Conservation (phyloP, 2,888 invertebrate species). For the Pristionchus mayeri region DNA sequence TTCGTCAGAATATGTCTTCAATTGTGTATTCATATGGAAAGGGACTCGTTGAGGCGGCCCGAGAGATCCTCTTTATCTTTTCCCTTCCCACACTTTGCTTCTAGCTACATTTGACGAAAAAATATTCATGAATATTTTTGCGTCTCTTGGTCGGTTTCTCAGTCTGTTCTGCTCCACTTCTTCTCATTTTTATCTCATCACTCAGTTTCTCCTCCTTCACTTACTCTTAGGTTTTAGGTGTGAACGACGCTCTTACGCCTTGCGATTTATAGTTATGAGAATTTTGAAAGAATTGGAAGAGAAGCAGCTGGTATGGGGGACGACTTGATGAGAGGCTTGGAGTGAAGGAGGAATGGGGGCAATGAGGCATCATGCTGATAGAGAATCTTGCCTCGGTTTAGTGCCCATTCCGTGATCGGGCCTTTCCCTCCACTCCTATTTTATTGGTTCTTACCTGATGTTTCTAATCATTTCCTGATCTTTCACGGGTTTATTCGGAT, state of each 20-base stretch:
- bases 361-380: constrained; percentile 37
- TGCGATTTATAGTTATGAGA: constrained; percentile 39
- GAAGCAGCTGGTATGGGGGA: constrained; percentile 33
- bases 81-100: constrained; percentile 26
- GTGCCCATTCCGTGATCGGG: constrained; percentile 26
- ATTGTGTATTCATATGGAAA: constrained; percentile 28
- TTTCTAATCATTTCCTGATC: too few relatives aligned
- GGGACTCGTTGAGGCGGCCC: constrained; percentile 10
- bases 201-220: neutral
- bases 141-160: neutral
- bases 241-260: neutral
- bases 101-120: neutral
- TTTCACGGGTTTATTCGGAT: too few relatives aligned
- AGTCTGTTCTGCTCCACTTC: neutral
- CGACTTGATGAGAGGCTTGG: constrained; percentile 4
- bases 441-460: neutral
- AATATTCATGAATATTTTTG: neutral
- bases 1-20: neutral
- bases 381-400: neutral
- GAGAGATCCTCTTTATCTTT: constrained; percentile 22
- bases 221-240: neutral
- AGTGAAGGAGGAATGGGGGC: neutral
- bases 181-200: neutral
- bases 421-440: neutral
- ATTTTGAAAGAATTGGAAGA: constrained; percentile 19